Evolutionary conservation across 2,888 invertebrate species (phyloP).

Genomic region (Amiota minor): DNA sequence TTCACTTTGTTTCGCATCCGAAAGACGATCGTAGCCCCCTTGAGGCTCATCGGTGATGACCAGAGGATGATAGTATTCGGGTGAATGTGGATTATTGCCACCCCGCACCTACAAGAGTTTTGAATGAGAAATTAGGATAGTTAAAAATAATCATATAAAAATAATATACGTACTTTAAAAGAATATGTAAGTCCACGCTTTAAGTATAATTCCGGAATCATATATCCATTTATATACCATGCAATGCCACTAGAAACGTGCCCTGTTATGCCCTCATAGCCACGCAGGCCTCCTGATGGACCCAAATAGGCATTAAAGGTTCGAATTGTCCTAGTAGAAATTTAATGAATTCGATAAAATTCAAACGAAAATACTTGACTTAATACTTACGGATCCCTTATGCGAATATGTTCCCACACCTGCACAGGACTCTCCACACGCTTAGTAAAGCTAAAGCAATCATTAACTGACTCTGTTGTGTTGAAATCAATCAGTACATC

Average conservation of each 20-base stretch:
- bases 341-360: too few relatives aligned
- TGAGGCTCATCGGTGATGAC: slow-evolving; percentile 89
- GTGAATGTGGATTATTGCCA: slow-evolving; percentile 91
- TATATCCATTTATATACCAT: slow-evolving; percentile 94
- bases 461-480: slow-evolving; percentile 78
- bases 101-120: slow-evolving; percentile 77
- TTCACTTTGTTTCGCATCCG: slow-evolving; percentile 81
- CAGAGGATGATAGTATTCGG: slow-evolving; percentile 89
- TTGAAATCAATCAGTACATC: slow-evolving; percentile 81
- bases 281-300: slow-evolving; percentile 86
- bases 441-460: slow-evolving; percentile 83
- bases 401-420: slow-evolving; percentile 79
- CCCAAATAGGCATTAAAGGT: slow-evolving; percentile 88
- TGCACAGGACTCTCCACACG: slow-evolving; percentile 69
- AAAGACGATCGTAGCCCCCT: slow-evolving; percentile 86
- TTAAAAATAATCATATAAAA: neutral
- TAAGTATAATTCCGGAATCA: slow-evolving; percentile 90
- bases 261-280: slow-evolving; percentile 83
- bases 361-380: too few relatives aligned
- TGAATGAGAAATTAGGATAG: neutral
- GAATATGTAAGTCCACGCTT: slow-evolving; percentile 88
- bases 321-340: slow-evolving; percentile 76
- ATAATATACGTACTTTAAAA: slow-evolving; percentile 77
- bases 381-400: slow-evolving; percentile 76
- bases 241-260: slow-evolving; percentile 83